A percentile compares a stretch with the other conserved stretches of the same genome.
These are phyloP conservation scores for Yponomeuta sedellus DNA, from an alignment of 2,888 invertebrate species.

Conservation along the genomic window DNA sequence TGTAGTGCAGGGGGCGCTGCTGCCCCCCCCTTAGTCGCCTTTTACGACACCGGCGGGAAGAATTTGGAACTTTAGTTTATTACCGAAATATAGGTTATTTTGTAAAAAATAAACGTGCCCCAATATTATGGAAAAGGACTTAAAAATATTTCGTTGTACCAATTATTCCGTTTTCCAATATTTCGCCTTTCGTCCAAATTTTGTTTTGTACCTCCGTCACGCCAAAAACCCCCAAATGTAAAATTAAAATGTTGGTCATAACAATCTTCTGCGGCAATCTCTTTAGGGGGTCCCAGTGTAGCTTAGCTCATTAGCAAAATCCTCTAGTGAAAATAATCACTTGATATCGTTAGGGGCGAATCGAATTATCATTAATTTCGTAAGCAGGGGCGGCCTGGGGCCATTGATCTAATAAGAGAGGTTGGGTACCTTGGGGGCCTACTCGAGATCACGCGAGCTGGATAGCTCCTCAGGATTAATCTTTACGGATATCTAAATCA, in stretches of 20 bases:
- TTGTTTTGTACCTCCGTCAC: too few relatives aligned
- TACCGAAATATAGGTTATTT: too few relatives aligned
- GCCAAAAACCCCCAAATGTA: background rate
- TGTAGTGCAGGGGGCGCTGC: too few relatives aligned
- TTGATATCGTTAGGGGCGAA: background rate
- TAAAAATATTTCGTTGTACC: too few relatives aligned
- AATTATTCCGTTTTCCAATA: too few relatives aligned
- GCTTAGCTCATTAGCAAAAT: background rate
- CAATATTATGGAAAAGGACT: too few relatives aligned
- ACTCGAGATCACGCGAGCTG: background rate
- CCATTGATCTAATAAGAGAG: slow-evolving; percentile 1
- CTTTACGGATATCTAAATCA: too few relatives aligned
- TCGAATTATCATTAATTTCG: slow-evolving; percentile 2
- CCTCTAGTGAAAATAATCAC: slow-evolving; percentile 1
- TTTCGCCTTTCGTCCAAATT: too few relatives aligned
- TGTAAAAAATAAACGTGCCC: too few relatives aligned
- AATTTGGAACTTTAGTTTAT: too few relatives aligned
- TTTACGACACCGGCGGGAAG: too few relatives aligned
- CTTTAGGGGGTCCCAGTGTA: background rate
- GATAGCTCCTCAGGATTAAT: background rate
- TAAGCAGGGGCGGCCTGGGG: background rate
- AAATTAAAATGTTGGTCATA: background rate
- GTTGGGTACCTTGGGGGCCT: background rate
- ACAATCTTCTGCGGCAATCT: background rate
- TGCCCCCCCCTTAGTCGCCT: too few relatives aligned